phyloP scores from a whole-genome alignment of 2,113 vertebrate genomes.

The Setophaga petechia region DNA sequence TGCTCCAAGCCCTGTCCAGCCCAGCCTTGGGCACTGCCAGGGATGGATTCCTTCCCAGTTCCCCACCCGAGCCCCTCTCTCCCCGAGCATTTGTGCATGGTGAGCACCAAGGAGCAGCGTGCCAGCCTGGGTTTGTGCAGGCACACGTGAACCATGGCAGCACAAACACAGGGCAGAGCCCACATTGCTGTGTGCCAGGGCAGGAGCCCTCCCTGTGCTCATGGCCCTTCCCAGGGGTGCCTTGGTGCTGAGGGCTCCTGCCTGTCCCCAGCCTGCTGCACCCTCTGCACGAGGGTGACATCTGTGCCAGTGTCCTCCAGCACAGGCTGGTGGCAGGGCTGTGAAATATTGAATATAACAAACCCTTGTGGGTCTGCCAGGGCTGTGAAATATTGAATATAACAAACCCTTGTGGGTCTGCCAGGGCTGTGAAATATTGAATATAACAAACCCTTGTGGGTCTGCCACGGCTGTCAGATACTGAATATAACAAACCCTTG shows the following conservation, averaged over 20 bases:
- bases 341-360: too few species aligned
- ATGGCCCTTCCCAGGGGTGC: neutral
- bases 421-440: neutral
- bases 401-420: accelerated
- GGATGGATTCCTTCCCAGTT: neutral
- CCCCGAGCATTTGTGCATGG: neutral
- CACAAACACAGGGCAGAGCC: accelerated
- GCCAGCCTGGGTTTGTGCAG: neutral
- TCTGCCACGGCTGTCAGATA: too few species aligned
- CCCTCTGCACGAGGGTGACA: neutral
- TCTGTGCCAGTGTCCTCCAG: neutral
- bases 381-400: neutral
- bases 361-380: too few species aligned
- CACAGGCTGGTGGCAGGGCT: too few species aligned
- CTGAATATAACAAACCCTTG: too few species aligned
- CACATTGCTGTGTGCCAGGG: accelerated
- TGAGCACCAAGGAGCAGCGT: neutral
- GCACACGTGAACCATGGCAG: accelerated
- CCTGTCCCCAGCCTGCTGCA: neutral
- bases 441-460: accelerated
- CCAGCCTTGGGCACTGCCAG: neutral
- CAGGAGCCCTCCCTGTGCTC: neutral
- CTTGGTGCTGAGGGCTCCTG: neutral
- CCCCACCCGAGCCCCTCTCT: neutral
- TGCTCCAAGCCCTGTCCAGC: neutral